phyloP scores from a whole-genome alignment of 1,140 invertebrate genomes.

The Aphaenogaster ashmeadi region DNA sequence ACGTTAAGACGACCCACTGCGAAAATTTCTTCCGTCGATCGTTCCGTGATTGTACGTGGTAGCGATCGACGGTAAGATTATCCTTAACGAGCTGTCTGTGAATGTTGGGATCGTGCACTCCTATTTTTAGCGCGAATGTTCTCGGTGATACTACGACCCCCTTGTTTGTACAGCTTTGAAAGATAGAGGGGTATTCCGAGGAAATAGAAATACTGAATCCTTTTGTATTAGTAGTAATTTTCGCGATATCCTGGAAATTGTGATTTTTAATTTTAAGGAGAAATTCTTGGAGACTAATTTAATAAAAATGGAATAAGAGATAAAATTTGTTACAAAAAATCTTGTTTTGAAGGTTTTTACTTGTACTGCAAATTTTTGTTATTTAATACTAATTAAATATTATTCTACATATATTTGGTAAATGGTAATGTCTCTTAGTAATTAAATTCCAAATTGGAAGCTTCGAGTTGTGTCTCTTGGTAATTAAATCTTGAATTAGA shows the following conservation, averaged over 20 bases:
- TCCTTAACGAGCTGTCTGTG: constrained; percentile 25
- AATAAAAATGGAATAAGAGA: too few species aligned
- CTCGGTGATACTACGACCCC: background rate
- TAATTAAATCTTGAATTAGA: constrained; percentile 1
- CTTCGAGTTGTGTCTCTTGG: background rate
- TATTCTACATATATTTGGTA: background rate
- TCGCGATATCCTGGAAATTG: background rate
- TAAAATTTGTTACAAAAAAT: background rate
- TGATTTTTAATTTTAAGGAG: background rate
- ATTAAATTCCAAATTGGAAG: background rate
- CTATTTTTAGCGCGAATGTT: constrained; percentile 7
- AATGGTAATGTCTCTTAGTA: background rate
- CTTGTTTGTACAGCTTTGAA: background rate
- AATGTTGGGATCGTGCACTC: background rate
- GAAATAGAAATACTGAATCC: constrained; percentile 26
- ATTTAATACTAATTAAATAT: background rate
- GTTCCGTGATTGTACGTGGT: constrained; percentile 13
- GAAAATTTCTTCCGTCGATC: constrained; percentile 48
- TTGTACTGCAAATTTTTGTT: background rate
- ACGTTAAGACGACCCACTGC: constrained; percentile 13
- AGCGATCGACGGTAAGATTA: constrained; percentile 10
- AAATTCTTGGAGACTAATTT: background rate
- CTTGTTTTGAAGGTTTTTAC: background rate
- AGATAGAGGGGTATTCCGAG: background rate
- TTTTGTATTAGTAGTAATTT: background rate